Evolutionary conservation across 2,797 vertebrate genomes (phyloP).

Genomic region (Margarornis squamiger): DNA sequence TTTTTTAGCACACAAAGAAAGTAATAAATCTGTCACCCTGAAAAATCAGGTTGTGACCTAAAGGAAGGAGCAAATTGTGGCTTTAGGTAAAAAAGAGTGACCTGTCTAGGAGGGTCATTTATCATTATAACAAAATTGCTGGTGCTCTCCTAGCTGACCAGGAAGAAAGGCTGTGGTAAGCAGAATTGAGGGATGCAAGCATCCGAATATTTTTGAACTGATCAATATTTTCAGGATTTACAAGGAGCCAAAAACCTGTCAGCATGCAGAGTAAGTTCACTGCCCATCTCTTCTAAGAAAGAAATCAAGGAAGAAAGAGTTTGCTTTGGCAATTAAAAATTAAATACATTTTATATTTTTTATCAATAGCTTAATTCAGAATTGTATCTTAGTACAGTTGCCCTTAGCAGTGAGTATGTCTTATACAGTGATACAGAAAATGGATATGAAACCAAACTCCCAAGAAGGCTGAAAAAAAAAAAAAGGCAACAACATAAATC

Average conservation of each 20-base stretch:
- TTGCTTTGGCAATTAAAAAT: conserved; percentile 32
- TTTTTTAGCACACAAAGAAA: conserved; percentile 82
- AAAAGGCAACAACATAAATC: background rate
- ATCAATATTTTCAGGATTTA: conserved; percentile 78
- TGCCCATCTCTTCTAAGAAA: conserved; percentile 22
- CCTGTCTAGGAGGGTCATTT: conserved; percentile 87
- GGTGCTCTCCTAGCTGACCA: conserved; percentile 80
- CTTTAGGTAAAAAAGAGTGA: conserved; percentile 87
- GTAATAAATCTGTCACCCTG: conserved; percentile 92
- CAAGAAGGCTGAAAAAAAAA: background rate
- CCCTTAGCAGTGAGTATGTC: background rate
- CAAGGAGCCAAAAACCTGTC: conserved; percentile 58
- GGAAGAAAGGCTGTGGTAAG: conserved; percentile 88
- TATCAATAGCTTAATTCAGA: background rate
- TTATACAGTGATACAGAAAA: background rate
- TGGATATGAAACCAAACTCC: background rate
- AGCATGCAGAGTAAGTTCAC: background rate
- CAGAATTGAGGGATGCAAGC: conserved; percentile 82
- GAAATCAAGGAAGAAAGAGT: background rate
- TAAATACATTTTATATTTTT: background rate
- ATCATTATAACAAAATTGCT: conserved; percentile 92
- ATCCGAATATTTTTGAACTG: conserved; percentile 77
- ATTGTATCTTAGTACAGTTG: background rate
- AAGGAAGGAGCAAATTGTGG: conserved; percentile 90
- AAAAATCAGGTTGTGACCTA: conserved; percentile 86